phyloP scores from a whole-genome alignment of 53 echinoderm and acorn worm genomes.

The Temnopleurus reevesii region DNA sequence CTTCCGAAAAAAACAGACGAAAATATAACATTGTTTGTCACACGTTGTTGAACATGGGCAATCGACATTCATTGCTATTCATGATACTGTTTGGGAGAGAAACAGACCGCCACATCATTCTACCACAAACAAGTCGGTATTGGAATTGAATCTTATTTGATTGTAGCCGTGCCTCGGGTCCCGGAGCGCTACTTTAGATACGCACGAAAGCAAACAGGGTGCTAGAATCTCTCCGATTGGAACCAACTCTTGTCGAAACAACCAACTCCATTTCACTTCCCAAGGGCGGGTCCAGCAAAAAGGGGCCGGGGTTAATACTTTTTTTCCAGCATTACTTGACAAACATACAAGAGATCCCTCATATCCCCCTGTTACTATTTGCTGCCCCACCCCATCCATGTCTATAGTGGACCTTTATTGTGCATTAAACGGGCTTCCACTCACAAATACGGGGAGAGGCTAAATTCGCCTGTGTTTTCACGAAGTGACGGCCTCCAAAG shows the following conservation, averaged over 20 bases:
- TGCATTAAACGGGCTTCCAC: no score
- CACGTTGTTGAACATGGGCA: neutral
- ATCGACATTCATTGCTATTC: conserved; percentile 4
- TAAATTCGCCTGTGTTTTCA: no score
- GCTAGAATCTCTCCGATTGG: conserved; percentile 37
- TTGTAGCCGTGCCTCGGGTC: conserved; percentile 23
- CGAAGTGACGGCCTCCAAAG: no score
- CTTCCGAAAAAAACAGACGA: neutral
- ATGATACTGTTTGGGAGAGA: neutral
- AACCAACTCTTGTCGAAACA: conserved; percentile 26
- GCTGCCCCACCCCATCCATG: no score
- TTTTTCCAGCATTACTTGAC: no score
- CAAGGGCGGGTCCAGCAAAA: no score
- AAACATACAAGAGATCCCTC: no score
- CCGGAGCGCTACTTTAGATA: conserved; percentile 12
- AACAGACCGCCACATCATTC: neutral
- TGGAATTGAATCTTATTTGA: conserved; percentile 23
- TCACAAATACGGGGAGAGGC: no score
- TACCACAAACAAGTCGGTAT: conserved; percentile 2
- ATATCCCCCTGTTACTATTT: no score
- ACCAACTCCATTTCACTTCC: no score
- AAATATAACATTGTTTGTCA: neutral
- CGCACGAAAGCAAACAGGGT: conserved; percentile 25
- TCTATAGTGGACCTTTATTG: no score
- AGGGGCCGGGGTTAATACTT: no score